Conservation (phyloP, 2,113 vertebrate species). For the Halcyon malimbica region DNA sequence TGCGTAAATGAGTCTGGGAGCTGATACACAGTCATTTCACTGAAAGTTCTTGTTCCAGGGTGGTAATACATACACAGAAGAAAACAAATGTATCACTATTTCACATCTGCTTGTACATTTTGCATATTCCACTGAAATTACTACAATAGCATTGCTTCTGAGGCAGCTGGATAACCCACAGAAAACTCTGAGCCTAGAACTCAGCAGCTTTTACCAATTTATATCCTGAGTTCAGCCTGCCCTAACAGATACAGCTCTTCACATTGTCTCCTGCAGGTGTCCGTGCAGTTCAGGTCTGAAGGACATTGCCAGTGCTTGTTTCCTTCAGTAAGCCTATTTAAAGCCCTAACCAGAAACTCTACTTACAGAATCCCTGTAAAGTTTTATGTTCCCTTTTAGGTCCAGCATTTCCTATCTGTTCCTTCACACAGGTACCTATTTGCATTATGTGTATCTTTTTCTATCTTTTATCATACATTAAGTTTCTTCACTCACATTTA, state of each 20-base stretch:
- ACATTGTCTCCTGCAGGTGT: not conserved
- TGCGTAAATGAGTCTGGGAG: not conserved
- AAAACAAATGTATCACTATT: not conserved
- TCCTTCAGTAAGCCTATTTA: not conserved
- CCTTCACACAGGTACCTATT: not conserved
- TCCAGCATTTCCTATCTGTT: not conserved
- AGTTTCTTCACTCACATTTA: not conserved
- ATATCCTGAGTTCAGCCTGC: not conserved
- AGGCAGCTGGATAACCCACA: not conserved
- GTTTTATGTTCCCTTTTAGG: not conserved
- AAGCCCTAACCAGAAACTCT: not conserved
- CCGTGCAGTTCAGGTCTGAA: not conserved
- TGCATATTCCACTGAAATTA: not conserved
- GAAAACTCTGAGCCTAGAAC: not conserved
- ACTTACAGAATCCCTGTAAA: not conserved
- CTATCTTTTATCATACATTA: not conserved
- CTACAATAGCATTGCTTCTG: not conserved
- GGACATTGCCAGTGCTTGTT: not conserved
- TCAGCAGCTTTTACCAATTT: not conserved
- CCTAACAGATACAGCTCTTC: not conserved
- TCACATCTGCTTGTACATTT: not conserved
- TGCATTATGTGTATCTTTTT: not conserved
- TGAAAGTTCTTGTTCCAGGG: not conserved
- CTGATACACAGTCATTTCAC: not conserved
- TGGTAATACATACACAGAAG: not conserved